These are phyloP conservation scores for Carduelis carduelis DNA, from an alignment of 2,797 vertebrate genomes.

Conservation along the genomic window DNA sequence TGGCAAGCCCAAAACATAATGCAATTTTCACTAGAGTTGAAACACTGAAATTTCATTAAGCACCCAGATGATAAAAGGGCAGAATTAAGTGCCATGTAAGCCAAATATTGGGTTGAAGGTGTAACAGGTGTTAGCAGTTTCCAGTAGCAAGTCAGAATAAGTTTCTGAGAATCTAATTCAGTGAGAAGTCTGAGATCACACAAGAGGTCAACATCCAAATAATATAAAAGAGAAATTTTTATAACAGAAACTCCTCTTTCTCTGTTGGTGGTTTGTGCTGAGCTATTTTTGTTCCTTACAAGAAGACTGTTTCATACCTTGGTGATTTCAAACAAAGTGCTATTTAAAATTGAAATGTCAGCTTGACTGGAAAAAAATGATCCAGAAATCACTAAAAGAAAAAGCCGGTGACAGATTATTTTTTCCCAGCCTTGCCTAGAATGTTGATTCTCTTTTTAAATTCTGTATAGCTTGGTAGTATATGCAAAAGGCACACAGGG, in stretches of 20 bases:
- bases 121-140: neutral
- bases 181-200: neutral
- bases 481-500: neutral
- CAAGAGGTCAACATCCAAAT: neutral
- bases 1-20: neutral
- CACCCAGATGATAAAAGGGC: neutral
- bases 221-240: neutral
- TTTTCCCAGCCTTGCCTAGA: neutral
- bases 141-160: neutral
- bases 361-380: neutral
- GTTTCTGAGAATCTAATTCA: neutral
- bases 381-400: neutral
- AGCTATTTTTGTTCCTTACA: constrained; percentile 1
- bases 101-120: neutral
- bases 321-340: constrained; percentile 11
- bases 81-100: neutral
- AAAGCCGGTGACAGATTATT: neutral
- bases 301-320: neutral
- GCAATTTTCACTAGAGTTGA: neutral
- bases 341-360: constrained; percentile 19
- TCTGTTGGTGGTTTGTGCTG: neutral
- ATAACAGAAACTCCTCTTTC: neutral
- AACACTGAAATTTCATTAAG: neutral
- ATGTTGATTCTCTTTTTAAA: neutral
- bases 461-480: neutral